Conservation (phyloP, 92 coral and sea anemone species). For the Desmophyllum pertusum region DNA sequence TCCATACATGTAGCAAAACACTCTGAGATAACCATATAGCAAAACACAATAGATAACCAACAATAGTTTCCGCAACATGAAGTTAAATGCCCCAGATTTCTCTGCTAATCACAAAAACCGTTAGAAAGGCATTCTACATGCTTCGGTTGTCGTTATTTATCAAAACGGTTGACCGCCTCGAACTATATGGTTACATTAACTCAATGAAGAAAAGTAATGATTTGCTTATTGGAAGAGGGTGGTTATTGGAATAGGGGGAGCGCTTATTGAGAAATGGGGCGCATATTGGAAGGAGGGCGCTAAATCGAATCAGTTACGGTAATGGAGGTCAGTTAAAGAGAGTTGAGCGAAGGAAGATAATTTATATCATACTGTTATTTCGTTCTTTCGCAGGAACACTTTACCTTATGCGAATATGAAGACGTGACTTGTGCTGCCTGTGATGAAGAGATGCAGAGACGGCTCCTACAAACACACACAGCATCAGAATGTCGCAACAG, state of each 20-base stretch:
- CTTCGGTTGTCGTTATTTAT: neutral
- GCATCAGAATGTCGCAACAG: conserved; percentile 17
- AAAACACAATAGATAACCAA: neutral
- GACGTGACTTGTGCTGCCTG: conserved; percentile 28
- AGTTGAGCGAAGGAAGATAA: no score
- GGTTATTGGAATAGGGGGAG: no score
- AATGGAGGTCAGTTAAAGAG: no score
- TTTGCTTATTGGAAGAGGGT: no score
- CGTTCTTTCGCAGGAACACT: conserved; percentile 23
- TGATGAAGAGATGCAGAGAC: neutral
- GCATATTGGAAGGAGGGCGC: no score
- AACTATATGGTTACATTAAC: no score
- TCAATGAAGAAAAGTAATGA: neutral
- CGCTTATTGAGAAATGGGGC: no score
- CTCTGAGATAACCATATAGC: no score
- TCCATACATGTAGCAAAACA: neutral
- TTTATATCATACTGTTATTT: neutral
- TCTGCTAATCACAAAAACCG: neutral
- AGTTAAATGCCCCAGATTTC: no score
- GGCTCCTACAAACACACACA: neutral
- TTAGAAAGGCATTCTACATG: neutral
- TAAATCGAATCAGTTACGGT: no score
- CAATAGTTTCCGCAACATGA: neutral
- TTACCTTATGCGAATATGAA: neutral
- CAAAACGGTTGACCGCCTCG: neutral